Evolutionary conservation across 2,888 invertebrate species (phyloP).

Genomic region (Oscheius sp.): DNA sequence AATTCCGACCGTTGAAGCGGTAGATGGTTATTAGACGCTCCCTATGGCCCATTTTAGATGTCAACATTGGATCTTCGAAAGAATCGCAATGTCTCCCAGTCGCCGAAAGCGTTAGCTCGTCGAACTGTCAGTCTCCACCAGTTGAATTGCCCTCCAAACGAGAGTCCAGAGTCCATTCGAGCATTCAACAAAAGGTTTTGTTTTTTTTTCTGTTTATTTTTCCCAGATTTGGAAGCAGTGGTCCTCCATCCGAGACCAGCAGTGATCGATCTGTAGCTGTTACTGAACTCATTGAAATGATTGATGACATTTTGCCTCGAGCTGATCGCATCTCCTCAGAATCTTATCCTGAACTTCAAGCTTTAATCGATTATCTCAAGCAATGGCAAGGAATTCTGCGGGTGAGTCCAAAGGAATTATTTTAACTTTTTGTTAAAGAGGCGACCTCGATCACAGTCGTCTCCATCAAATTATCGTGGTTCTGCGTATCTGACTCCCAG

Average conservation of each 20-base stretch:
- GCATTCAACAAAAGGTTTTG: conserved; percentile 33
- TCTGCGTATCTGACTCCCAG: conserved; percentile 40
- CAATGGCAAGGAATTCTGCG: conserved; percentile 62
- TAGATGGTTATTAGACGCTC: conserved; percentile 23
- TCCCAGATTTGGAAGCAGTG: conserved; percentile 25
- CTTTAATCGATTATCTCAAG: conserved; percentile 54
- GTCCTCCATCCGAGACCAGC: conserved; percentile 26
- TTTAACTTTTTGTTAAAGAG: conserved; percentile 6
- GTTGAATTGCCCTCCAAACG: conserved; percentile 31
- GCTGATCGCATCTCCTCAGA: conserved; percentile 45
- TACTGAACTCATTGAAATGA: conserved; percentile 42
- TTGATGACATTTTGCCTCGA: conserved; percentile 50
- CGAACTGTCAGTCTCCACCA: conserved; percentile 45
- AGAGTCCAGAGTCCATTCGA: conserved; percentile 32
- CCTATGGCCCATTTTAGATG: conserved; percentile 27
- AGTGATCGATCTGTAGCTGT: conserved; percentile 23
- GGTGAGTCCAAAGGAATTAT: too few species aligned
- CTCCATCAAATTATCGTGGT: conserved; percentile 3
- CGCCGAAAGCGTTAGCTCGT: conserved; percentile 31
- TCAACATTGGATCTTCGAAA: conserved; percentile 42
- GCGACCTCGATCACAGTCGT: conserved; percentile 13
- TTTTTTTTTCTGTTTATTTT: background rate
- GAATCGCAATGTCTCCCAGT: conserved; percentile 28
- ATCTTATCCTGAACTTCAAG: conserved; percentile 53
- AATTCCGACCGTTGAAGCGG: conserved; percentile 66